These are phyloP conservation scores for Theonella swinhoei DNA, from an alignment of 37 sponge, comb jelly and placozoan species.

Conservation along the genomic window DNA sequence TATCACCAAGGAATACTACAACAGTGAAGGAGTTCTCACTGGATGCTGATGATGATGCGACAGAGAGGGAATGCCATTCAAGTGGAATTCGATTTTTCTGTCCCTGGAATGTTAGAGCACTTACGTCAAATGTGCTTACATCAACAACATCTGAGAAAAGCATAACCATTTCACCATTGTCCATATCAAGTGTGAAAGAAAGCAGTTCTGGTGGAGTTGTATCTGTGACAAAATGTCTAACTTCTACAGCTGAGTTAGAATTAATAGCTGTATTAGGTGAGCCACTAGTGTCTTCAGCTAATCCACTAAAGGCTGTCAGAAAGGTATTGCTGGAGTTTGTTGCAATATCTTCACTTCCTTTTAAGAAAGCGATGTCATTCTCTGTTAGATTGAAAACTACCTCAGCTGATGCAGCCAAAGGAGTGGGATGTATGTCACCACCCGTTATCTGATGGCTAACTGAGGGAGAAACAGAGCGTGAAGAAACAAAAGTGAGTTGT, in stretches of 20 bases:
- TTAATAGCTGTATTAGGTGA: slow-evolving; percentile 29
- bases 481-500: slow-evolving; percentile 32
- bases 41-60: slow-evolving; percentile 36
- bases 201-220: slow-evolving; percentile 30
- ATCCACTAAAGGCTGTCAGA: slow-evolving; percentile 42
- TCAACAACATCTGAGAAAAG: slow-evolving; percentile 74
- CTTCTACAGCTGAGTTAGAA: slow-evolving; percentile 37
- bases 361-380: slow-evolving; percentile 63
- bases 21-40: slow-evolving; percentile 50
- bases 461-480: background rate
- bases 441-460: slow-evolving; percentile 38
- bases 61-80: slow-evolving; percentile 57
- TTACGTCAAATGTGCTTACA: slow-evolving; percentile 62
- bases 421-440: slow-evolving; percentile 40
- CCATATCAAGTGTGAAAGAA: slow-evolving; percentile 73
- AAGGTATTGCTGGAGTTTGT: slow-evolving; percentile 37
- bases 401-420: slow-evolving; percentile 43
- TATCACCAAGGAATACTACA: slow-evolving; percentile 43
- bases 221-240: slow-evolving; percentile 51
- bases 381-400: slow-evolving; percentile 51
- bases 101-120: slow-evolving; percentile 72
- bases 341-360: slow-evolving; percentile 54
- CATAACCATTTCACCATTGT: slow-evolving; percentile 57
- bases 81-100: slow-evolving; percentile 13
- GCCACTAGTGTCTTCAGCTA: slow-evolving; percentile 70